Percentiles rank a stretch among this genome's conserved stretches.
These are phyloP conservation scores for Melanotaenia trifasciata DNA, from an alignment of 2,797 vertebrate species.

Conservation along the genomic window DNA sequence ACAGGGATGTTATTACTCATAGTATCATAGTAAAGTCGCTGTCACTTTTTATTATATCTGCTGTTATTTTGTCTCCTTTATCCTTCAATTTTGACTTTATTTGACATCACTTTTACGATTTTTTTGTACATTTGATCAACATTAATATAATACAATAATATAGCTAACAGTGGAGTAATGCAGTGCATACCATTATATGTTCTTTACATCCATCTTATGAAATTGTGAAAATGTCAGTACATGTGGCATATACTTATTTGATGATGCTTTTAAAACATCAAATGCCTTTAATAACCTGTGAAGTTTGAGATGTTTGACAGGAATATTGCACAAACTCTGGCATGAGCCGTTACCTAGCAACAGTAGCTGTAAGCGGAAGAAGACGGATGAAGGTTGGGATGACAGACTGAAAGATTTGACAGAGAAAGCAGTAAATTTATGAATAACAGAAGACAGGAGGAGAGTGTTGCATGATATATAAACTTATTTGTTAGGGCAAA, in stretches of 20 bases:
- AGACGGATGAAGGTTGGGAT: conserved; percentile 1
- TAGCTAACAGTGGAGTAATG: not conserved
- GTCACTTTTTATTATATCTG: not conserved
- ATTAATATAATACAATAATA: too few relatives aligned
- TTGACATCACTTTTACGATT: not conserved
- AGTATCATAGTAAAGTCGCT: conserved; percentile 29
- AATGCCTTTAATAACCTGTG: conserved; percentile 11
- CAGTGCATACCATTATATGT: not conserved
- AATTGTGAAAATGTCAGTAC: not conserved
- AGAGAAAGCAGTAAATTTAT: conserved; percentile 14
- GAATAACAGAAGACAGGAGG: not conserved
- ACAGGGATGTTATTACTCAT: conserved; percentile 34
- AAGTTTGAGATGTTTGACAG: conserved; percentile 16
- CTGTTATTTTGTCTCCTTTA: not conserved
- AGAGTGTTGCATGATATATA: not conserved
- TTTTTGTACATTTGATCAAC: not conserved
- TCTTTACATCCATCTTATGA: not conserved
- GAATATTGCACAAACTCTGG: conserved; percentile 28
- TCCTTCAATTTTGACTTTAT: not conserved
- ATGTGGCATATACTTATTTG: not conserved
- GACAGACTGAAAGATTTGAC: conserved; percentile 11
- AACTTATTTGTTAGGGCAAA: not conserved
- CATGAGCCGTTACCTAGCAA: conserved; percentile 35
- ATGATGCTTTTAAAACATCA: conserved; percentile 26
- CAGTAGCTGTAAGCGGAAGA: conserved; percentile 14